Evolutionary conservation across 2,888 invertebrate genomes (phyloP), one percentile per base, ranked within the genome.

Genomic region (Megamerina dolium): DNA sequence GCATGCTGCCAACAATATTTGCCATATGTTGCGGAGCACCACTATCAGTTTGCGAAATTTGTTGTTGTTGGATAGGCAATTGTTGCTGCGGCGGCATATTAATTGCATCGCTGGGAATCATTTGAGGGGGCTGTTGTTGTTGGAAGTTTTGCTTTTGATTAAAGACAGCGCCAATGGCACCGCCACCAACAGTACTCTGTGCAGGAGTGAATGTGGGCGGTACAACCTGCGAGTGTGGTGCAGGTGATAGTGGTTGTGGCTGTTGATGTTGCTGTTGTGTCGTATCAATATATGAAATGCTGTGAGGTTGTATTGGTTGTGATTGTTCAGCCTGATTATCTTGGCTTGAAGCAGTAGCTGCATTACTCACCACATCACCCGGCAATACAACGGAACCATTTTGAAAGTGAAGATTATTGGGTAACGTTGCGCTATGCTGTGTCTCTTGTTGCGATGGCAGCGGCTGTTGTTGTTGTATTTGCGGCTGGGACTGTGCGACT

Each of bases 11-110:
- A 53, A 32, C 32, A 32, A 41, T 37, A 14, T 43, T 48, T 37
- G 52, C 38, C 30, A 45, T 34, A 36, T 40, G 37, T 23, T 33
- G 46, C 50, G 45, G 44, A 33, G 48, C 50, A 42, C 59, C 54
- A 10, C 69, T 60, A 54, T 68, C 69, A 14, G 64, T 64, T 56
- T 68, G 68, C 21, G 68, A 62, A 37, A 60, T 76, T 48, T 56
- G 60, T 18, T 52, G 53, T 39, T 52, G 56, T 18, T 31, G 43
- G 14, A 37, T 29, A 23, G 50, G 44, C 13, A 37, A 39, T 40
- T 43, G 44, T 35, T 36, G 51, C 38, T 45, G 53, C 32, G 21
- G 27, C 31, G 34, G 43, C 27, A 38, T 20, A 21, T 39, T 13
- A 32, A 42, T 33, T n/a, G 35, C 37, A 38, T 47, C 43, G 41